Conservation (phyloP, 1,140 invertebrate genomes). For the Drosophila lini region DNA sequence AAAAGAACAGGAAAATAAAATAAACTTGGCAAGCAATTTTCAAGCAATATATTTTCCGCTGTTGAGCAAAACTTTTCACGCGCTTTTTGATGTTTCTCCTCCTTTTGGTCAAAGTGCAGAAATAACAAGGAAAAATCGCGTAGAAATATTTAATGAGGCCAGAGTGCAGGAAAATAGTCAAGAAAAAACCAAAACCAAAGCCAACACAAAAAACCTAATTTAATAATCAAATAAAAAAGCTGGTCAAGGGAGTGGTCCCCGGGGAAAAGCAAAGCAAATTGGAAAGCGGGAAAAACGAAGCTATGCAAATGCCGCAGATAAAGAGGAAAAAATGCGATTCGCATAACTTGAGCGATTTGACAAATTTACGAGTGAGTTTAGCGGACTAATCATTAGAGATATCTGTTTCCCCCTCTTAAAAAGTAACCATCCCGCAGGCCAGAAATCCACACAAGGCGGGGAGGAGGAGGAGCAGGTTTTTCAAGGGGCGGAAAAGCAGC, state of each 20-base stretch:
- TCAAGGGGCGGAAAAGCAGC: slow-evolving; percentile 13
- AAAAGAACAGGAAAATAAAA: slow-evolving; percentile 27
- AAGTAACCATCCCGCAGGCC: slow-evolving; percentile 45
- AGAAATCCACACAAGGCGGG: slow-evolving; percentile 44
- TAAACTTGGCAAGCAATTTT: slow-evolving; percentile 67
- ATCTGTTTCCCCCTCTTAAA: slow-evolving; percentile 24
- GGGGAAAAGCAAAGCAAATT: slow-evolving; percentile 23
- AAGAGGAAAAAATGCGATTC: slow-evolving; percentile 39
- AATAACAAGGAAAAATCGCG: slow-evolving; percentile 67
- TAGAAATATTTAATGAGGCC: slow-evolving; percentile 72
- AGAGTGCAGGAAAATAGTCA: slow-evolving; percentile 20
- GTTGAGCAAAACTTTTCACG: slow-evolving; percentile 71
- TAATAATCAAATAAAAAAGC: slow-evolving; percentile 77
- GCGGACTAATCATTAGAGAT: slow-evolving; percentile 75
- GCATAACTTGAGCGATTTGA: slow-evolving; percentile 74
- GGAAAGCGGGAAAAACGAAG: slow-evolving; percentile 7
- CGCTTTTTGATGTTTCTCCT: slow-evolving; percentile 67
- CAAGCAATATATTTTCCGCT: slow-evolving; percentile 75
- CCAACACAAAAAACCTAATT: slow-evolving; percentile 67
- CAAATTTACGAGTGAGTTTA: slow-evolving; percentile 81
- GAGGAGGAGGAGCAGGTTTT: slow-evolving; percentile 3
- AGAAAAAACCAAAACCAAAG: slow-evolving; percentile 3
- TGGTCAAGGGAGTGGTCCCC: slow-evolving; percentile 56
- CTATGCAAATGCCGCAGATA: slow-evolving; percentile 65
- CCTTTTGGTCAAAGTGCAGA: slow-evolving; percentile 55